A percentile compares a stretch with the other conserved stretches of the same genome.
Evolutionary conservation across 2,888 invertebrate genomes (phyloP).

Genomic region (Agrilus biguttatus): DNA sequence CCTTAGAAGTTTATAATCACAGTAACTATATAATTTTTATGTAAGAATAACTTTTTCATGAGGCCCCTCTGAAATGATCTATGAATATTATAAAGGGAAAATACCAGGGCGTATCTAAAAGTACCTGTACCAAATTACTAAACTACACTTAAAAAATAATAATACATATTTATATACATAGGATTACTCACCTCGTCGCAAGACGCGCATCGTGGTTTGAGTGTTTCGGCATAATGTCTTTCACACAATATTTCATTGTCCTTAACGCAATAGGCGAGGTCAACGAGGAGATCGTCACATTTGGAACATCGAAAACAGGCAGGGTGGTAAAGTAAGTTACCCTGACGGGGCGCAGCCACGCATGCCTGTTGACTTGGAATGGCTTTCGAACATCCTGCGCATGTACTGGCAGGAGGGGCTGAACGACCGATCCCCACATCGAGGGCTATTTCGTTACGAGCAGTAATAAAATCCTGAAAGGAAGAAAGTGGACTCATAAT

Average conservation of each 20-base stretch:
- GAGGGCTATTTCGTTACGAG: constrained; percentile 87
- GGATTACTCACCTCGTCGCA: constrained; percentile 89
- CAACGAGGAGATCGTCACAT: constrained; percentile 87
- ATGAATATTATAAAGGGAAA: too few species aligned
- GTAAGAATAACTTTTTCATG: too few species aligned
- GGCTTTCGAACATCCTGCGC: constrained; percentile 68
- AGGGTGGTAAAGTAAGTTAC: constrained; percentile 67
- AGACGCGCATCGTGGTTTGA: constrained; percentile 89
- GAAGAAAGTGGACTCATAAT: constrained; percentile 2
- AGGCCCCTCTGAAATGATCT: too few species aligned
- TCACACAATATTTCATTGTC: constrained; percentile 83
- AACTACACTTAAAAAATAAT: too few species aligned
- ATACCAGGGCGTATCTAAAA: too few species aligned
- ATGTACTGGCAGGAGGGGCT: constrained; percentile 33
- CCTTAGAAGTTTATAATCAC: too few species aligned
- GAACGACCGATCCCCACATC: constrained; percentile 60
- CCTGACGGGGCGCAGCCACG: constrained; percentile 36
- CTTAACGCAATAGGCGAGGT: constrained; percentile 88
- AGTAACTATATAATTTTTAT: too few species aligned
- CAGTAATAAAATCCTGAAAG: constrained; percentile 75
- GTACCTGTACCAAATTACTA: too few species aligned
- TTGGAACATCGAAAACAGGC: constrained; percentile 81
- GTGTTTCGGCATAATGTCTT: constrained; percentile 89
- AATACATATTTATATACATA: background rate
- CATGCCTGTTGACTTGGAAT: constrained; percentile 70